phyloP scores from a whole-genome alignment of 2,888 invertebrate species.

The Tigriopus californicus region DNA sequence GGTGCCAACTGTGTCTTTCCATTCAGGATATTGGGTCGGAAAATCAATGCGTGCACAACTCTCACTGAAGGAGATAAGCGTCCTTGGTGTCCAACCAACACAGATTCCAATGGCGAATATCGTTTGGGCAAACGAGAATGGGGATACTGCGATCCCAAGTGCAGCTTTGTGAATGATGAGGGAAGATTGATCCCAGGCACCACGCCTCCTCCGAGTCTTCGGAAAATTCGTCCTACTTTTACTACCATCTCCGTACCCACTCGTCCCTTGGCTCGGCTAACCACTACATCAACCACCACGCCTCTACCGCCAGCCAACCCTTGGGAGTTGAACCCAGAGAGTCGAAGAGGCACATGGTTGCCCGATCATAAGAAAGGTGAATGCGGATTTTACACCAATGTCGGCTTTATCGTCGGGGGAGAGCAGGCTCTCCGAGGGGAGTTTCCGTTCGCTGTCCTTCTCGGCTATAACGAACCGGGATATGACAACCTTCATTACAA shows the following conservation, averaged over 20 bases:
- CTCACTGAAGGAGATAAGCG: neutral
- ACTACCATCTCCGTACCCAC: neutral
- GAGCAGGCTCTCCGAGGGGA: neutral
- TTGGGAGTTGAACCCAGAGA: neutral
- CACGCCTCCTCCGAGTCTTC: neutral
- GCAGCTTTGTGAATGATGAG: neutral
- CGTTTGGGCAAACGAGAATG: neutral
- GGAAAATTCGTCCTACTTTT: neutral
- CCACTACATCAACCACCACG: neutral
- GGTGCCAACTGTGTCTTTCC: conserved; percentile 5
- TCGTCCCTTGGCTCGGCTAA: neutral
- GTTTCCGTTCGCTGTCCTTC: conserved; percentile 4
- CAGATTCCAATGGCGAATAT: neutral
- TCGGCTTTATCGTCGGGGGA: conserved; percentile 6
- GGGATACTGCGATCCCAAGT: conserved; percentile 12
- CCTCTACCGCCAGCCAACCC: neutral
- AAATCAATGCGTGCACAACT: neutral
- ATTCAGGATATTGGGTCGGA: neutral
- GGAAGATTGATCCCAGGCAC: neutral
- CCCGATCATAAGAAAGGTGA: neutral
- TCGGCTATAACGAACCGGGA: neutral
- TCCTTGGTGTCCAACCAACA: conserved; percentile 3
- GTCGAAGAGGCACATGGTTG: neutral
- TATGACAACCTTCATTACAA: neutral
- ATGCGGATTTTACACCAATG: neutral